Base-by-base conservation (phyloP, 1,140 invertebrate genomes). In the Caenorhabditis tropicalis region DNA sequence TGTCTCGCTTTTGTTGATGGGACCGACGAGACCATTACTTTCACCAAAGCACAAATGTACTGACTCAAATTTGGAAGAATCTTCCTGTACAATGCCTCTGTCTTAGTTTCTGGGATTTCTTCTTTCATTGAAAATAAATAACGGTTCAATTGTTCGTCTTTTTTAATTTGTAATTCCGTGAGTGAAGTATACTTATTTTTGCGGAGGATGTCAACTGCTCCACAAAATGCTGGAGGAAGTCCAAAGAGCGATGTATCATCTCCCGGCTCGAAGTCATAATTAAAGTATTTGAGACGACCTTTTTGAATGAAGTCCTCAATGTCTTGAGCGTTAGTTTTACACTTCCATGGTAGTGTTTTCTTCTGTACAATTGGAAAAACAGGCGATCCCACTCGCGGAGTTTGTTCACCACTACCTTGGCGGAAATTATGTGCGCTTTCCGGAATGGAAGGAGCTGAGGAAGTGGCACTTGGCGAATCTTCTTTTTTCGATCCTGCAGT, bases 1-100 rank as follows among this genome's bases (percentile, higher is more conserved):
- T 96, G 96, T 93, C 99, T 99, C 21, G 96, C 94, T 53, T 98
- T 99, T 24, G 96, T 98, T 4, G 97, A 98, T 0, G 98, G 97
- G 21, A 97, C 96, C 65, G 97, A 96, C 60, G 97, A 98, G 56
- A 99, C 93, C 29, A 99, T 93, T 88, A 99, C 96, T 93, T 99
- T 99, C 21, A 99, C 92, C 24, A 91, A 82, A 31, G 88, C 89
- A 49, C 91, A 87, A 19, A 91, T 85, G 48, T 89, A 90, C 46
- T 91, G 84, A 33, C 84, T 86, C 74, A 91, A 82, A 33, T 88
- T 88, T 15, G 90, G 90, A 6, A 91, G 79, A 31, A 91, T 79
- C 19, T 51, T 49, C 12, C 27, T 48, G 80, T 91, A 91, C 24
- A 91, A 79, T 12, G 80, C 70, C 79, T 91, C 90, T 4, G 84